Base-by-base conservation (phyloP, 2,888 invertebrate genomes). In the Acheta domesticus region DNA sequence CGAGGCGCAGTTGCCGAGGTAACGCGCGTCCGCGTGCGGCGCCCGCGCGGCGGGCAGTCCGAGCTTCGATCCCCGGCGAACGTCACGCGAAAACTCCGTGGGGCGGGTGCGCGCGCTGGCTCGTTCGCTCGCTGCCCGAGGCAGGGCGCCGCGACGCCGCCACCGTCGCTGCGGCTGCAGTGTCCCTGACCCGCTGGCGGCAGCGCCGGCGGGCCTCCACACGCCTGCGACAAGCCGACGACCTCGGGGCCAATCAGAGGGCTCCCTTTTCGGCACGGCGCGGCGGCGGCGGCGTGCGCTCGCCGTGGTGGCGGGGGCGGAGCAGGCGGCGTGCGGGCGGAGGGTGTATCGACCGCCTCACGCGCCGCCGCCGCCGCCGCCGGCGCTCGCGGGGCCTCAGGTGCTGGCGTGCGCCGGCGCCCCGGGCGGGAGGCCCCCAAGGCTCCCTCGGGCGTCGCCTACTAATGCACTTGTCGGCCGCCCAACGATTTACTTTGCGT, bases 151-250 rank as follows among this genome's bases (percentile, higher is more conserved):
- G 62, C 62, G n/a, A 14, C 62, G 62, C 62, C 62, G 62, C 62
- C 62, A 8, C 62, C 62, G n/a, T n/a, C 62, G n/a, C 62, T 62
- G 62, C 62, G 14, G 62, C 62, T 62, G 62, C 62, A 62, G 62
- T 62, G 62, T 62, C 62, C 62, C 62, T 62, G 62, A 62, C 62
- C 62, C 62, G 62, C 62, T 62, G 62, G 62, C n/a, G 62, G 62
- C 62, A n/a, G n/a, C 14, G 62, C n/a, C 62, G 62, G n/a, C n/a
- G 62, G n/a, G 16, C 16, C 16, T 62, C 5, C 62, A 14, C 62
- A n/a, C 62, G 14, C n/a, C 62, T 36, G 62, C 62, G 62, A 62
- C 62, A 62, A 62, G 62, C 19, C 62, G 62, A 62, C 36, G 62
- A 62, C 62, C 36, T 36, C 36, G 36, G 36, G 19, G 62, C 62